Conservation (phyloP, 2,113 vertebrate species). For the Heterocephalus glaber region DNA sequence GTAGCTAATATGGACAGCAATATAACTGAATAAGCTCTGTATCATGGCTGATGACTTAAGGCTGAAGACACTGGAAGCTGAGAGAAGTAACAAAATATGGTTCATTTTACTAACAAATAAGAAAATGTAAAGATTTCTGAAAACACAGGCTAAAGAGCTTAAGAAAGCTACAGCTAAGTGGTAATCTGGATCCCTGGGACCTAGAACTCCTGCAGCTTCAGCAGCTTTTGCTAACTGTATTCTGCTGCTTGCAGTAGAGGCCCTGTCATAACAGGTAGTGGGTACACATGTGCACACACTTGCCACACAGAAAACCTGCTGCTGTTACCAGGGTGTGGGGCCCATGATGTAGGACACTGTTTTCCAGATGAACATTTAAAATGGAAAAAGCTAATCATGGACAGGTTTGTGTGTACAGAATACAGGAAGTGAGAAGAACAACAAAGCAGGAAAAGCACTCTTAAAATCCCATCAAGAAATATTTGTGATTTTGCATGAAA, state of each 20-base stretch:
- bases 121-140: background rate
- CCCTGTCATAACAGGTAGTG: rapidly evolving
- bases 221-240: background rate
- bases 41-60: background rate
- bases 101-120: background rate
- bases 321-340: background rate
- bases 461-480: background rate
- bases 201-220: background rate
- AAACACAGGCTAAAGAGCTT: background rate
- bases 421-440: background rate
- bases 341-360: background rate
- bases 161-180: background rate
- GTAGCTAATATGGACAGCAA: background rate
- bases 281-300: rapidly evolving
- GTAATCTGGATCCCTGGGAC: background rate
- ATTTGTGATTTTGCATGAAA: background rate
- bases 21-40: background rate
- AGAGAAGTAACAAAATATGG: background rate
- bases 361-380: background rate
- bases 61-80: background rate
- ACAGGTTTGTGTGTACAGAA: background rate
- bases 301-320: background rate
- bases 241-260: background rate
- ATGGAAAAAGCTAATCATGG: background rate
- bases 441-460: background rate